Conservation (phyloP, 2,113 vertebrate species). For the Patagioenas fasciata region DNA sequence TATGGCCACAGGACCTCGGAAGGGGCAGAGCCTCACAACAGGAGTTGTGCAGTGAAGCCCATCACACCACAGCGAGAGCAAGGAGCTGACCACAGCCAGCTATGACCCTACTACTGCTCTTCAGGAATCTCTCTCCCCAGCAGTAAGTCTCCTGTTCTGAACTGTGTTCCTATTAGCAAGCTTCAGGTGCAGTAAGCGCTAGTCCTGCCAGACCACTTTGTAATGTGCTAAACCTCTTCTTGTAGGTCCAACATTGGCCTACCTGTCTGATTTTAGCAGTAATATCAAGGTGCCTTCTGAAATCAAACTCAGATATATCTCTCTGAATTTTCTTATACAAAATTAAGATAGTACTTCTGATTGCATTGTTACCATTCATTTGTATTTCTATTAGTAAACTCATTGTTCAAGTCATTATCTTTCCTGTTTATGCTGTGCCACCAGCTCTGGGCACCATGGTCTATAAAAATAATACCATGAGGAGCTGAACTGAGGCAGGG, state of each 20-base stretch:
- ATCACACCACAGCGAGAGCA: not conserved
- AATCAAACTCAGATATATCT: not conserved
- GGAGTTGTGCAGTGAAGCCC: not conserved
- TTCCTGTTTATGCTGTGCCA: not conserved
- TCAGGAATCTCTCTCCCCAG: not conserved
- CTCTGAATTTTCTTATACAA: not conserved
- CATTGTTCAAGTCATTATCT: not conserved
- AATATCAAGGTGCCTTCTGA: not conserved
- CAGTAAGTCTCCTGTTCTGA: not conserved
- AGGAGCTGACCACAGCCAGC: not conserved
- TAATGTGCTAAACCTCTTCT: not conserved
- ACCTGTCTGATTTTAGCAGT: not conserved
- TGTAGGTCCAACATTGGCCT: not conserved
- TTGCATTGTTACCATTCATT: not conserved
- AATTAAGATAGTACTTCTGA: not conserved
- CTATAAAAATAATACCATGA: not conserved
- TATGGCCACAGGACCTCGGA: accelerated
- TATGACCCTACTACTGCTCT: not conserved
- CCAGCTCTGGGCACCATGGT: not conserved
- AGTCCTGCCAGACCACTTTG: not conserved
- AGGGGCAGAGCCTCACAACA: not conserved
- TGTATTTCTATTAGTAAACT: not conserved
- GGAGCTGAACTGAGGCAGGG: accelerated
- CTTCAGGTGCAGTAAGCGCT: not conserved
- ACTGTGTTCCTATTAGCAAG: not conserved